A percentile compares a stretch with the other conserved stretches of the same genome.
These are phyloP conservation scores for Myxocyprinus asiaticus DNA, from an alignment of 2,113 vertebrate genomes.

Conservation along the genomic window DNA sequence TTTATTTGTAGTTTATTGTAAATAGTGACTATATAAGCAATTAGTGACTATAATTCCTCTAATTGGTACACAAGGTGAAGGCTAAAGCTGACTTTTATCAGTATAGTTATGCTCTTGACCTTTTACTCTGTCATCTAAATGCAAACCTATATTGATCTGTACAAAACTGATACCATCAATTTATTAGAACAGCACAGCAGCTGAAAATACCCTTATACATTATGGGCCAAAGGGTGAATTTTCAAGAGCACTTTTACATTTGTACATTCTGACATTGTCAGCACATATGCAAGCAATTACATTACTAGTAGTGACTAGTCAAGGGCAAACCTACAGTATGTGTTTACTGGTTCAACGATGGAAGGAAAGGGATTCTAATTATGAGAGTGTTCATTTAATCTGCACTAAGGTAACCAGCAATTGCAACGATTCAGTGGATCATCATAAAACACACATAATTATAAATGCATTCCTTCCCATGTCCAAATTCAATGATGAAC, in stretches of 20 bases:
- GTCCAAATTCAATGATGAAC: slow-evolving; percentile 25
- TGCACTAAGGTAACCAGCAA: neutral
- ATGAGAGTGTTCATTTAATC: neutral
- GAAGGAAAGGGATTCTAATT: neutral
- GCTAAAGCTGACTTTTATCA: slow-evolving; percentile 6
- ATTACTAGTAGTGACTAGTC: neutral
- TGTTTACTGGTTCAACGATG: neutral
- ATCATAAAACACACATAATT: slow-evolving; percentile 24
- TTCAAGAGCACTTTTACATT: neutral
- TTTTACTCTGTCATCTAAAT: slow-evolving; percentile 40
- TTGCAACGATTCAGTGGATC: slow-evolving; percentile 20
- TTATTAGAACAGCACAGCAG: neutral
- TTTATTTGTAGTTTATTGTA: too few relatives aligned
- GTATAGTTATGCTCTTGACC: neutral
- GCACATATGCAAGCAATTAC: neutral
- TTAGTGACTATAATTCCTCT: neutral
- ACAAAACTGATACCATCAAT: slow-evolving; percentile 25
- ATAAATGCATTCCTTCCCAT: slow-evolving; percentile 24
- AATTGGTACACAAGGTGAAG: slow-evolving; percentile 11
- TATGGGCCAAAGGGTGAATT: neutral
- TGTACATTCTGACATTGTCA: neutral
- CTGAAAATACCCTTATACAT: slow-evolving; percentile 10
- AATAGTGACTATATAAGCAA: neutral
- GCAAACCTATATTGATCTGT: slow-evolving; percentile 44
- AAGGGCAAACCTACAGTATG: neutral